Conservation (phyloP, 1,140 invertebrate genomes). For the Drosophila grimshawi region DNA sequence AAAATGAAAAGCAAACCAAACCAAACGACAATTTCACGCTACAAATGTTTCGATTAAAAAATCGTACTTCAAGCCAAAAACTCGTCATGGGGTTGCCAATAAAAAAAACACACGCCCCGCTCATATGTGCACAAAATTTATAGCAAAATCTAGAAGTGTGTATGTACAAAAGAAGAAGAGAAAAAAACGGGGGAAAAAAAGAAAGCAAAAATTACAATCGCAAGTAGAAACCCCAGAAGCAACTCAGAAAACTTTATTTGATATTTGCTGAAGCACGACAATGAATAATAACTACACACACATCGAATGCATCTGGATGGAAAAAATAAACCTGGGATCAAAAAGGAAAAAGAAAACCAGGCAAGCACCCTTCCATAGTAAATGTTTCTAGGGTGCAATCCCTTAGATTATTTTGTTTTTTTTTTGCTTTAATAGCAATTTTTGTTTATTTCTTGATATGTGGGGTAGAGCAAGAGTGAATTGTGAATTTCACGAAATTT, state of each 20-base stretch:
- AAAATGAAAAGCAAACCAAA: constrained; percentile 48
- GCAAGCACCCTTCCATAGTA: constrained; percentile 26
- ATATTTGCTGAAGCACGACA: constrained; percentile 78
- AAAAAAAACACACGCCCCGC: constrained; percentile 49
- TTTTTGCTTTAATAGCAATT: constrained; percentile 14
- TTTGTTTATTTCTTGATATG: constrained; percentile 4
- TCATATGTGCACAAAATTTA: constrained; percentile 60
- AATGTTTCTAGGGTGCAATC: constrained; percentile 22
- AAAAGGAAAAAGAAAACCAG: background rate
- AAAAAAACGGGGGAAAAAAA: constrained; percentile 10
- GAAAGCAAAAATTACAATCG: constrained; percentile 23
- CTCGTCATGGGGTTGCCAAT: constrained; percentile 60
- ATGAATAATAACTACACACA: constrained; percentile 77
- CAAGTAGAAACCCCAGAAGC: constrained; percentile 46
- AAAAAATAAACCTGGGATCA: constrained; percentile 3
- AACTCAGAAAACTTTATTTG: constrained; percentile 63
- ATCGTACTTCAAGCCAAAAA: constrained; percentile 9
- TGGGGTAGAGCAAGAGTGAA: background rate
- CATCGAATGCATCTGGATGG: constrained; percentile 62
- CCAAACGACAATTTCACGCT: constrained; percentile 75
- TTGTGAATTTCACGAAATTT: background rate
- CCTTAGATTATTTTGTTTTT: constrained; percentile 15
- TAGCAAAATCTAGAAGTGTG: constrained; percentile 18
- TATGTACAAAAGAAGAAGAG: background rate
- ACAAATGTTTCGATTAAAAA: constrained; percentile 80